A percentile compares a stretch with the other conserved stretches of the same genome.
Evolutionary conservation across 2,113 vertebrate genomes (phyloP).

Genomic region (Alectura lathami): DNA sequence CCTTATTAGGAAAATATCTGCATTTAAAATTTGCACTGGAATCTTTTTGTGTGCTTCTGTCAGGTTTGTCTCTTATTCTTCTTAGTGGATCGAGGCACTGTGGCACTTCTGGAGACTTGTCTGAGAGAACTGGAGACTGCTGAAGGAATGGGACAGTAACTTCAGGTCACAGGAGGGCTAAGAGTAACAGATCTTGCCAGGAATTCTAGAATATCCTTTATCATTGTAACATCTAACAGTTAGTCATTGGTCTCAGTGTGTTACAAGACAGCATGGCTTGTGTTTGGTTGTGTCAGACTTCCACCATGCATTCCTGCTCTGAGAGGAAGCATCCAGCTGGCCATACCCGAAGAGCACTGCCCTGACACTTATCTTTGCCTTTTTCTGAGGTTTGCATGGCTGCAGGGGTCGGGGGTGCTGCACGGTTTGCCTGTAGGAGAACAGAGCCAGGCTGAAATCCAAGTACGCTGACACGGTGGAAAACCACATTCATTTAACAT

Average conservation of each 20-base stretch:
- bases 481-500: neutral
- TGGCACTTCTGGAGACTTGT: too few relatives aligned
- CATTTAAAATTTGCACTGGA: too few relatives aligned
- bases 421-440: neutral
- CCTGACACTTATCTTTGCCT: neutral
- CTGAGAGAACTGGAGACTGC: neutral
- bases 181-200: neutral
- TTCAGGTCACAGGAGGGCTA: neutral
- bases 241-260: too few relatives aligned
- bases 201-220: neutral
- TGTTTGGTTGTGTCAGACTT: neutral
- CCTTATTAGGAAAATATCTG: neutral
- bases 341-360: neutral
- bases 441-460: neutral
- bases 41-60: neutral
- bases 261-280: neutral
- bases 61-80: neutral
- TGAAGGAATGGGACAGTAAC: neutral
- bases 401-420: neutral
- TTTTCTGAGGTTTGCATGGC: neutral
- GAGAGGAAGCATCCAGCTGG: neutral
- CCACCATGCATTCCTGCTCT: accelerated
- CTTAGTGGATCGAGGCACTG: neutral
- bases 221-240: neutral
- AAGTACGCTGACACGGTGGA: neutral